Percentiles rank a stretch among this genome's conserved stretches.
These are phyloP conservation scores for Papilio protenor DNA, from an alignment of 2,888 invertebrate species.

Conservation along the genomic window DNA sequence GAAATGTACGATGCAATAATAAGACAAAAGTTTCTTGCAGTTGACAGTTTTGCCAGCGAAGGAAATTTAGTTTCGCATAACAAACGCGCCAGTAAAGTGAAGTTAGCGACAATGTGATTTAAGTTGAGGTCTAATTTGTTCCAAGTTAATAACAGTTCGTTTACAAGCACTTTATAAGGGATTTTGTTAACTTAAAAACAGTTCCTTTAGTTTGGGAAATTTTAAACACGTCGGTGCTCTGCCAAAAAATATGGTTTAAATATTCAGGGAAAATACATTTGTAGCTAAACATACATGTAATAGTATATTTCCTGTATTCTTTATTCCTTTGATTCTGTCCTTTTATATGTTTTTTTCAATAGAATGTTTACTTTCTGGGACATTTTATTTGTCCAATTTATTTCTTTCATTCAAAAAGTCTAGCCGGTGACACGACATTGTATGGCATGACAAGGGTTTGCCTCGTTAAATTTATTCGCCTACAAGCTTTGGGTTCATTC, in stretches of 20 bases:
- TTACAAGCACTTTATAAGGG: background rate
- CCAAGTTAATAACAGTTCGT: background rate
- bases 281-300: background rate
- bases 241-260: background rate
- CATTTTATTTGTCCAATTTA: constrained; percentile 43
- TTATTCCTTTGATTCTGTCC: constrained; percentile 6
- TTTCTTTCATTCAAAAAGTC: constrained; percentile 44
- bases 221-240: no score
- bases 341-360: constrained; percentile 17
- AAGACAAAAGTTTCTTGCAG: constrained; percentile 35
- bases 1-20: constrained; percentile 9
- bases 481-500: constrained; percentile 46
- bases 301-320: background rate
- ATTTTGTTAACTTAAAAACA: background rate
- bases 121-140: constrained; percentile 22
- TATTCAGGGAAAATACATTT: background rate
- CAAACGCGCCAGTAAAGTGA: constrained; percentile 25
- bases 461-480: constrained; percentile 51
- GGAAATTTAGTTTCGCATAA: constrained; percentile 38
- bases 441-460: constrained; percentile 51
- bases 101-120: constrained; percentile 19
- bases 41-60: constrained; percentile 31
- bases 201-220: no score
- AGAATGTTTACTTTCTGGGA: constrained; percentile 29
- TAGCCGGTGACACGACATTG: constrained; percentile 49